Base-by-base conservation (phyloP, 2,888 invertebrate species). In the Ophioninae sp. region DNA sequence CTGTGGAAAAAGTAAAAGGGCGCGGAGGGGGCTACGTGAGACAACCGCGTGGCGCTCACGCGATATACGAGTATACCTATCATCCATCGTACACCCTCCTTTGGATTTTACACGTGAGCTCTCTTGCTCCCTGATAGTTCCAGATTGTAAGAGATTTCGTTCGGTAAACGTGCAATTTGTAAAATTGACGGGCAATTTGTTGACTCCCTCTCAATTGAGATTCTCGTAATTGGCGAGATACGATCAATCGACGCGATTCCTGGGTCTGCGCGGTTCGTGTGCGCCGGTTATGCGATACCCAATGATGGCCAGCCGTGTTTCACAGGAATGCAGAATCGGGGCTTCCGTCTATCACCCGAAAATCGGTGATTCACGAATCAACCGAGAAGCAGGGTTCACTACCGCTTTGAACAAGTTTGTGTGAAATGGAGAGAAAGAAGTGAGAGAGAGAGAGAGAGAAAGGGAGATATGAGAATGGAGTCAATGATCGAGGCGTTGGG, bases 171-270 rank as follows among this genome's bases (percentile, higher is more conserved):
- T 88, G 90, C 88, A 90, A 90, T 90, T 90, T 90, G 89, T 87
- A 87, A 90, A 90, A 90, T 90, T 89, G 89, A 90, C 89, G 89
- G 89, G 89, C 88, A 90, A 90, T 90, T 90, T 90, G 90, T 90
- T 90, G 88, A 87, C 89, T 87, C 74, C 68, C 69, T 77, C 78
- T 67, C 76, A 62, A 57, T 75, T 75, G 72, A 21, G 81, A 64
- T 57, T 81, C 61, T 68, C 86, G 89, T 90, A 89, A 90, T 90
- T 90, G 89, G 64, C 88, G 87, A 81, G 83, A 90, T 90, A 89
- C 88, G 87, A 90, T 90, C 89, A 88, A 89, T 87, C 88, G 85
- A 85, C 85, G 56, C 85, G 56, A 79, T 72, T 70, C 41, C 39
- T 37, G 39, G 37, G 2, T 44, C 73, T 74, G 73, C 62, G 21